Base-by-base conservation (phyloP, 2,888 invertebrate genomes). In the Himalopsyche kuldschensis region DNA sequence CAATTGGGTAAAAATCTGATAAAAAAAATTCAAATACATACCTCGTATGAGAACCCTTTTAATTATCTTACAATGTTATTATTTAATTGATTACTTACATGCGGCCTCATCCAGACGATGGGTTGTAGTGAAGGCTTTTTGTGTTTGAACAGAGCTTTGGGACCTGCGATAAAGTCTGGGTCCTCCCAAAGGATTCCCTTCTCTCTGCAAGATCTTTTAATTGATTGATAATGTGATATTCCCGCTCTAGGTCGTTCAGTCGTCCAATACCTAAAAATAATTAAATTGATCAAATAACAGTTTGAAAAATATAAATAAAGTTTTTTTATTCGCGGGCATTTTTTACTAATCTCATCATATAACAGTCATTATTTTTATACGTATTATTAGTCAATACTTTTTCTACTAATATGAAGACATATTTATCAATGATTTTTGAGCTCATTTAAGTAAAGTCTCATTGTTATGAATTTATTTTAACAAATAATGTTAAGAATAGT, bases 21-120 rank as follows among this genome's bases (percentile, higher is more conserved):
- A n/a, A n/a, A n/a, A n/a, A 3, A 10, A 2, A 10, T 41, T 41
- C 15, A 11, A 41, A 2, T 35, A 35, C 15, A 15, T 15, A 15
- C 3, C 41, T 41, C 41, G 0, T 6, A 11, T 15, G 4, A 15
- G 11, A 11, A 55, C 3, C 8, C 6, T 20, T 55, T 55, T 30
- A 27, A 30, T 24, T 30, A 5, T 75, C 3, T 4, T 32, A 6
- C 4, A 24, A 8, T 10, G 6, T 10, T 75, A 75, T 32, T 8
- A 4, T 32, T 75, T 2, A 75, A 76, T 55, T 55, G 3, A 46
- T 69, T 79, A 92, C 94, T 93, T 89, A 95, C 94, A 88, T 94
- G 94, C 17, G 95, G 95, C 86, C 95, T 89, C 91, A 93, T 91
- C 95, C 95, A 95, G 69, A 92, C 91, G 86, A 94, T 91, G 8